Evolutionary conservation across 2,888 invertebrate genomes (phyloP).

Genomic region (Rhagophthalmus giganteus): DNA sequence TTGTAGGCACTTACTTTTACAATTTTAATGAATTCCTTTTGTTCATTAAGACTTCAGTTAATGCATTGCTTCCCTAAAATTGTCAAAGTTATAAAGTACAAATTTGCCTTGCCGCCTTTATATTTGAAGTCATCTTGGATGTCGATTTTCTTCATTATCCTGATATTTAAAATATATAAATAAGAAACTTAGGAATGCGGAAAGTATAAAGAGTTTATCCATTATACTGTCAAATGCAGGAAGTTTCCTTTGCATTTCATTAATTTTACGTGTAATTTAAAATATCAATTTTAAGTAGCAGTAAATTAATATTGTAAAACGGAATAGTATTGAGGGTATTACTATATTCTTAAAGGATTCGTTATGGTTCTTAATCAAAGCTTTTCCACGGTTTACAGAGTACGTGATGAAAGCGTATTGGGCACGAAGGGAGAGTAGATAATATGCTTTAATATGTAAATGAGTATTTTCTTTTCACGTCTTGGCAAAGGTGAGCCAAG

Average conservation of each 20-base stretch:
- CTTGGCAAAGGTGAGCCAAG: constrained; percentile 45
- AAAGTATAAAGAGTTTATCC: constrained; percentile 3
- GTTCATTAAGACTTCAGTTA: constrained; percentile 18
- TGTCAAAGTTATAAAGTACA: constrained; percentile 8
- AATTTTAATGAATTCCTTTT: constrained; percentile 20
- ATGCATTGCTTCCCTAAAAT: constrained; percentile 13
- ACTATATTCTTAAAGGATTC: constrained; percentile 12
- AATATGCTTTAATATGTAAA: constrained; percentile 52
- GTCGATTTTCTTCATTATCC: not conserved
- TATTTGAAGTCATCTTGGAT: not conserved
- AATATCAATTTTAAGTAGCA: no score
- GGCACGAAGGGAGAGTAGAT: constrained; percentile 38
- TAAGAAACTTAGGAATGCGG: not conserved
- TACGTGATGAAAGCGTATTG: constrained; percentile 29
- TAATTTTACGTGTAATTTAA: no score
- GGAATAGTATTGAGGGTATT: no score
- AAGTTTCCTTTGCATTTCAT: no score
- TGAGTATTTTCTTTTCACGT: constrained; percentile 49
- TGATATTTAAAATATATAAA: constrained; percentile 1
- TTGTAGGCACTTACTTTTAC: constrained; percentile 13
- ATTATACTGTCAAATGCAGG: constrained; percentile 14
- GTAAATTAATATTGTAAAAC: no score
- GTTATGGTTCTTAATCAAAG: constrained; percentile 24
- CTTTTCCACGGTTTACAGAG: constrained; percentile 16
- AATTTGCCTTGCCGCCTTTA: constrained; percentile 1